phyloP scores from a whole-genome alignment of 30 jellyfish, hydroid and myxozoan genomes.

The Catostylus mosaicus region DNA sequence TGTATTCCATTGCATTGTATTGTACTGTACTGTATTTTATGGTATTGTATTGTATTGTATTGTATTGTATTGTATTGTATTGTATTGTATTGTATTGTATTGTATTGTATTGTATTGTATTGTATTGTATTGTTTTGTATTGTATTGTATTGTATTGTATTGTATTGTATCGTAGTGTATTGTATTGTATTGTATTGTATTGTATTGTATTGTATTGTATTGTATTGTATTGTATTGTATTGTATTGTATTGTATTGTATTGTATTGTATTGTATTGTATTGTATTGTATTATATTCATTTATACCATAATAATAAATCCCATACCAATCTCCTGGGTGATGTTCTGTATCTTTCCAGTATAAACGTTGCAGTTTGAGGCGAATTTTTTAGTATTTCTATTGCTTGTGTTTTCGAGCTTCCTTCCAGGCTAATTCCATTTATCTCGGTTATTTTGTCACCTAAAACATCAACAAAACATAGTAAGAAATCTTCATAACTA shows the following conservation, averaged over 20 bases:
- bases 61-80: constrained; percentile 29
- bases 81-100: constrained; percentile 31
- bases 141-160: background rate
- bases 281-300: background rate
- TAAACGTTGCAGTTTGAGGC: constrained; percentile 79
- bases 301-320: background rate
- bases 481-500: too few species aligned
- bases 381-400: constrained; percentile 77
- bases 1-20: constrained; percentile 8
- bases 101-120: constrained; percentile 10
- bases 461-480: background rate
- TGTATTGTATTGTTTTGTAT: background rate
- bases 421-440: constrained; percentile 81
- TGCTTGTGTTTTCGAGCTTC: constrained; percentile 81
- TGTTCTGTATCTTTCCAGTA: constrained; percentile 78
- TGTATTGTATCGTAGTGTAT: too few species aligned
- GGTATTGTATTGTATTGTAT: constrained; percentile 21
- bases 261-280: constrained; percentile 3
- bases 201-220: background rate
- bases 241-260: constrained; percentile 14
- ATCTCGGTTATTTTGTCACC: constrained; percentile 93
- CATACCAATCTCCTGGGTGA: constrained; percentile 56
- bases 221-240: constrained; percentile 31
- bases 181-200: background rate
- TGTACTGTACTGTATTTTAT: constrained; percentile 9